Evolutionary conservation across 2,797 vertebrate genomes (phyloP).

Genomic region (Peromyscus aztecus): DNA sequence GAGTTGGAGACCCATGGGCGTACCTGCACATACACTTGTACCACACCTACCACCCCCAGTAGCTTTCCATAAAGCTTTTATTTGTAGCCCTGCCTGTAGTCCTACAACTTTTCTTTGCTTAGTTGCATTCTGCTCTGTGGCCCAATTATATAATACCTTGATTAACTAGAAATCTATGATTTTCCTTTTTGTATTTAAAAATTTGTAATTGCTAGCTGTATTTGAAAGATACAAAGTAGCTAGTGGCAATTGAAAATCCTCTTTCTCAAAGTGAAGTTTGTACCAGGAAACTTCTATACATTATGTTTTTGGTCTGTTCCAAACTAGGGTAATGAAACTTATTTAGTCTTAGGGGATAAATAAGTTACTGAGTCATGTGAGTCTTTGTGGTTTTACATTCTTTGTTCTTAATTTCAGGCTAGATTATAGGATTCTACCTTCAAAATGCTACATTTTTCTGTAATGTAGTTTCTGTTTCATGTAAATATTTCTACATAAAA

Average conservation of each 20-base stretch:
- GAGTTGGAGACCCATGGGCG: neutral
- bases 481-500: slow-evolving; percentile 49
- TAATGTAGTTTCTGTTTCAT: slow-evolving; percentile 40
- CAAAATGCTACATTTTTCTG: slow-evolving; percentile 55
- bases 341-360: neutral
- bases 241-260: neutral
- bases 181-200: slow-evolving; percentile 9
- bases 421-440: neutral
- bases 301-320: slow-evolving; percentile 1
- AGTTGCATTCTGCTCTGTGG: slow-evolving; percentile 5
- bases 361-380: neutral
- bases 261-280: slow-evolving; percentile 14
- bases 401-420: slow-evolving; percentile 59
- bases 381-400: slow-evolving; percentile 35
- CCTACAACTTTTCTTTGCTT: slow-evolving; percentile 16
- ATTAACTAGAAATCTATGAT: slow-evolving; percentile 13
- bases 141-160: neutral
- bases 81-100: neutral
- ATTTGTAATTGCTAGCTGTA: neutral
- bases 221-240: neutral
- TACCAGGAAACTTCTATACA: neutral
- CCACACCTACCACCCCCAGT: neutral
- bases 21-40: neutral
- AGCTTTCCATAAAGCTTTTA: neutral
- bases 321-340: slow-evolving; percentile 35